These are phyloP conservation scores for Rachycentron canadum DNA, from an alignment of 2,797 vertebrate genomes.

Conservation along the genomic window DNA sequence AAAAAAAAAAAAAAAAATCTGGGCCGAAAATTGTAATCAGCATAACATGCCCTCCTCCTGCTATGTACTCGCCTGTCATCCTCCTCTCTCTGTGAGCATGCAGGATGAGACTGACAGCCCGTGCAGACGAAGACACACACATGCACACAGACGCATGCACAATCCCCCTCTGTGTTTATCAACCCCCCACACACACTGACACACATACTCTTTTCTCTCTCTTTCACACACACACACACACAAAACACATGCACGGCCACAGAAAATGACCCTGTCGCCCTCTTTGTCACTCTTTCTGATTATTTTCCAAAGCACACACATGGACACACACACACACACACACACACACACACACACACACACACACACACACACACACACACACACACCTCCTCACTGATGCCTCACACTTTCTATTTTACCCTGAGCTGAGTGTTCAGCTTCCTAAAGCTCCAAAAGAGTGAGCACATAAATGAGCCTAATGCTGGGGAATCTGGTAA, in stretches of 20 bases:
- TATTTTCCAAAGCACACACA: constrained; percentile 43
- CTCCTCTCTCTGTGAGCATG: constrained; percentile 89
- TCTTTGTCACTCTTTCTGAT: constrained; percentile 49
- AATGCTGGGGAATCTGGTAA: constrained; percentile 86
- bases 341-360: too few species aligned
- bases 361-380: too few species aligned
- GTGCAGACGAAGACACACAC: constrained; percentile 73
- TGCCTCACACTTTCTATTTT: constrained; percentile 50
- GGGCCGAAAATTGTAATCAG: constrained; percentile 95
- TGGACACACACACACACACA: constrained; percentile 33
- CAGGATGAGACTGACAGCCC: constrained; percentile 89
- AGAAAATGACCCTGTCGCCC: constrained; percentile 62
- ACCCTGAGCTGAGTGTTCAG: constrained; percentile 56
- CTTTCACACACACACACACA: constrained; percentile 33
- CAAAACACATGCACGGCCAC: constrained; percentile 46
- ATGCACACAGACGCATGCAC: constrained; percentile 62
- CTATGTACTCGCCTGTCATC: constrained; percentile 92
- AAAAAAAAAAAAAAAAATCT: constrained; percentile 77
- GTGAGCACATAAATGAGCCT: constrained; percentile 80
- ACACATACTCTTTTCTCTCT: constrained; percentile 42
- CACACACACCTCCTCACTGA: constrained; percentile 36
- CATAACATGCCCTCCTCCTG: constrained; percentile 93
- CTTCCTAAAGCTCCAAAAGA: constrained; percentile 70
- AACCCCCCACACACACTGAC: constrained; percentile 53
- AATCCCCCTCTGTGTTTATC: constrained; percentile 74